These are phyloP conservation scores for Hypomesus transpacificus DNA, from an alignment of 2,113 vertebrate species.

Conservation along the genomic window DNA sequence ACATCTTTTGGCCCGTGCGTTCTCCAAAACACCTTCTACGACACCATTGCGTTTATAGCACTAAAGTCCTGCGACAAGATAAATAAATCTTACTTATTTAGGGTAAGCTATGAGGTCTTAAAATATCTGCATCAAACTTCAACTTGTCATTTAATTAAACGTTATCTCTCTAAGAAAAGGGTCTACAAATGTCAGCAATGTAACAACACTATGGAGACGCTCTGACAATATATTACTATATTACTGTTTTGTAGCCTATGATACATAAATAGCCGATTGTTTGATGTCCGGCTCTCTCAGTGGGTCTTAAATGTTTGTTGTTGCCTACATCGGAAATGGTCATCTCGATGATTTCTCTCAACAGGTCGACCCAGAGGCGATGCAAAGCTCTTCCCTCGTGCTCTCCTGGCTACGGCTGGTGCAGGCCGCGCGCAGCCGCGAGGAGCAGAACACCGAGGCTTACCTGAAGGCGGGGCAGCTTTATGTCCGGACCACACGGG, in stretches of 20 bases:
- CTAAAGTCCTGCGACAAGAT: constrained; percentile 79
- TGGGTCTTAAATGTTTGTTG: too few species aligned
- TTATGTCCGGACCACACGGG: constrained; percentile 72
- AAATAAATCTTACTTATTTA: constrained; percentile 77
- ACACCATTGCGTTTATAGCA: constrained; percentile 86
- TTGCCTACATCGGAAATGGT: neutral
- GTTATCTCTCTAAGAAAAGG: neutral
- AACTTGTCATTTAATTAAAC: neutral
- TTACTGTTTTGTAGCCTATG: too few species aligned
- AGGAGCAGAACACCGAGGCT: constrained; percentile 81
- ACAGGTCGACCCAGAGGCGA: constrained; percentile 79
- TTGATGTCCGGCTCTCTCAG: too few species aligned
- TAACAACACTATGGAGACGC: too few species aligned
- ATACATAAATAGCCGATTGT: too few species aligned
- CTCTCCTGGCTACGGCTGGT: constrained; percentile 79
- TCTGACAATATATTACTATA: too few species aligned
- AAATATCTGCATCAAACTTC: neutral
- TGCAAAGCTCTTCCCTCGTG: constrained; percentile 73
- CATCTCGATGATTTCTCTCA: constrained; percentile 18
- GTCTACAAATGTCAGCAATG: too few species aligned
- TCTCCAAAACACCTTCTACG: constrained; percentile 80
- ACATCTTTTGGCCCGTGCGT: constrained; percentile 80
- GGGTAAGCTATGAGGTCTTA: constrained; percentile 65
- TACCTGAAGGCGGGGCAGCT: constrained; percentile 78
- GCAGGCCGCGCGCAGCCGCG: constrained; percentile 72